A percentile compares a stretch with the other conserved stretches of the same genome.
Evolutionary conservation across 92 coral and sea anemone species (phyloP).

Genomic region (Ricordea florida): DNA sequence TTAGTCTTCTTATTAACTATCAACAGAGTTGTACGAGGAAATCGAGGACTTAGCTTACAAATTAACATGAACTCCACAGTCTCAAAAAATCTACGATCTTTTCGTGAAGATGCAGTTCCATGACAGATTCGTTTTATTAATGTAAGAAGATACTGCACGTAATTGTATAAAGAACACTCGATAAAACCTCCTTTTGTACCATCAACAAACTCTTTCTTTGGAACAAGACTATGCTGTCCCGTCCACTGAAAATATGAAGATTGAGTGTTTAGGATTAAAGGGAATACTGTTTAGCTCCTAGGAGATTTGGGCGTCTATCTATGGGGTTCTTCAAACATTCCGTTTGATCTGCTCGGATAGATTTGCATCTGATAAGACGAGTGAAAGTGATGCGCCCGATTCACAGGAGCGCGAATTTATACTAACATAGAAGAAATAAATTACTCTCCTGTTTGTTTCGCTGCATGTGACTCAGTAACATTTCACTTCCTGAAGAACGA

Average conservation of each 20-base stretch:
- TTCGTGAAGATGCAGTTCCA: no score
- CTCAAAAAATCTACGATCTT: background rate
- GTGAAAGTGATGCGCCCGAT: background rate
- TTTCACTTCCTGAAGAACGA: background rate
- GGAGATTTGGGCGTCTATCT: no score
- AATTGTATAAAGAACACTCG: no score
- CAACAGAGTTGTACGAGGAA: constrained; percentile 3
- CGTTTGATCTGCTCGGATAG: constrained; percentile 8
- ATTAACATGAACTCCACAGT: background rate
- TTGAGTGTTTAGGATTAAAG: no score
- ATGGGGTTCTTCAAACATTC: constrained; percentile 15
- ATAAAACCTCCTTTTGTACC: no score
- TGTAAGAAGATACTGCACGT: no score
- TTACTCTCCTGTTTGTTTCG: background rate
- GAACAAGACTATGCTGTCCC: no score
- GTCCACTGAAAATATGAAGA: no score
- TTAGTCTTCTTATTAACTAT: constrained; percentile 24
- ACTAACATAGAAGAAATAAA: background rate
- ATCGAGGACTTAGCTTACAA: background rate
- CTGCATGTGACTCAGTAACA: background rate
- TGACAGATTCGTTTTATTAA: no score
- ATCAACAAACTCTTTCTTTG: no score
- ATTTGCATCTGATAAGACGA: constrained; percentile 30
- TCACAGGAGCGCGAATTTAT: background rate
- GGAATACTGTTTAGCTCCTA: no score